These are phyloP conservation scores for Pimpla rufipes DNA, from an alignment of 2,888 invertebrate species.

Conservation along the genomic window DNA sequence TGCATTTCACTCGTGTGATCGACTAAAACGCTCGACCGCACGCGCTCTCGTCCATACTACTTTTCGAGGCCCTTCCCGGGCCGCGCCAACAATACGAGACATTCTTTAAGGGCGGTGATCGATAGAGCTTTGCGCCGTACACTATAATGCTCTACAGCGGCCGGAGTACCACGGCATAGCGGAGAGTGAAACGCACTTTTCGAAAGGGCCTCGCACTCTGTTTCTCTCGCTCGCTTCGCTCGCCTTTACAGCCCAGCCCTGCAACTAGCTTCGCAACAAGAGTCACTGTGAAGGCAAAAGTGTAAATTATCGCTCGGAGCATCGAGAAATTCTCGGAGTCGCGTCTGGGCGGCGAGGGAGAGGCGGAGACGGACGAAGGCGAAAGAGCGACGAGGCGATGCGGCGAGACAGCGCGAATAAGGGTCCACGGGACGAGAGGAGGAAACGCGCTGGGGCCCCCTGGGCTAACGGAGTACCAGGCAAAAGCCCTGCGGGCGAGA, in stretches of 20 bases:
- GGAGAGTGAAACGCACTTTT: constrained; percentile 62
- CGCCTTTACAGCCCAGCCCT: constrained; percentile 16
- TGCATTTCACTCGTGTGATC: constrained; percentile 64
- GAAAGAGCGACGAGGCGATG: constrained; percentile 36
- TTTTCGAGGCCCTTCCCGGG: constrained; percentile 51
- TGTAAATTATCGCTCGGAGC: constrained; percentile 74
- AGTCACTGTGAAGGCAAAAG: constrained; percentile 66
- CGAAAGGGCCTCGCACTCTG: constrained; percentile 28
- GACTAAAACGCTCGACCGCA: constrained; percentile 58
- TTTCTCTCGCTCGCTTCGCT: too few species aligned
- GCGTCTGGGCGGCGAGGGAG: constrained; percentile 55
- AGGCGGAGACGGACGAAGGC: constrained; percentile 13
- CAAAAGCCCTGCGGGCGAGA: constrained; percentile 62
- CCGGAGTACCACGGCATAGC: neutral
- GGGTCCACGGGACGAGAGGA: constrained; percentile 54
- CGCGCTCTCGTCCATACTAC: constrained; percentile 38
- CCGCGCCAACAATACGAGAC: constrained; percentile 66
- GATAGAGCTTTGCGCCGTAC: constrained; percentile 38
- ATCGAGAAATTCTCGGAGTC: constrained; percentile 77
- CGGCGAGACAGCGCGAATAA: constrained; percentile 58
- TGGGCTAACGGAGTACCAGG: constrained; percentile 55
- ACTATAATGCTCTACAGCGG: neutral
- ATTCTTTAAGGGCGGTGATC: constrained; percentile 68
- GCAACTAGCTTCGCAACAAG: constrained; percentile 56
- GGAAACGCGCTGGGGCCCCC: constrained; percentile 46